These are phyloP conservation scores for Chondrilla cf. caribensis DNA, from an alignment of 37 sponge, comb jelly and placozoan genomes.

Conservation along the genomic window DNA sequence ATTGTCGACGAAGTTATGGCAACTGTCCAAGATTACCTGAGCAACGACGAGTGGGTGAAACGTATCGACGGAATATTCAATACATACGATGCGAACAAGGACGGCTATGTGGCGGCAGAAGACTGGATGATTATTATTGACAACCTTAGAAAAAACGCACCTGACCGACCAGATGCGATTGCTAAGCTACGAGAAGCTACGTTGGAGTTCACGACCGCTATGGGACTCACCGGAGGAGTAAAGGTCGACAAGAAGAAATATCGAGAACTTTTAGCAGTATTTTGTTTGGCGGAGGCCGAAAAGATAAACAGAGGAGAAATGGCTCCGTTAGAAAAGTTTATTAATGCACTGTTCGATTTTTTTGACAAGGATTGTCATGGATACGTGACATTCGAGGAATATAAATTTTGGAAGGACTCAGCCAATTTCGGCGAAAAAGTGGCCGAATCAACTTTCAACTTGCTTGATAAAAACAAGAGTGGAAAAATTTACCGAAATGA, in stretches of 20 bases:
- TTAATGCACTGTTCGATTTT: background rate
- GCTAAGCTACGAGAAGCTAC: background rate
- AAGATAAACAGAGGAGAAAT: constrained; percentile 4
- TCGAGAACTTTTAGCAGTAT: background rate
- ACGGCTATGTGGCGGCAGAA: background rate
- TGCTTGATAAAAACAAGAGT: background rate
- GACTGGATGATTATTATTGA: background rate
- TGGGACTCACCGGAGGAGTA: background rate
- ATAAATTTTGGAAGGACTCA: background rate
- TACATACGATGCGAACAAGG: background rate
- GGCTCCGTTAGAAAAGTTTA: background rate
- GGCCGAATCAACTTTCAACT: background rate
- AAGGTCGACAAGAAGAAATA: background rate
- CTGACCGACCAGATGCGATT: background rate
- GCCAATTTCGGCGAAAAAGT: background rate
- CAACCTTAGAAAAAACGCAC: background rate
- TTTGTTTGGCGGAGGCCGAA: background rate
- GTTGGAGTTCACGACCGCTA: background rate
- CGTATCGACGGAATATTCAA: background rate
- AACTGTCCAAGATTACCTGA: background rate
- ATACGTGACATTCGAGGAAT: constrained; percentile 5
- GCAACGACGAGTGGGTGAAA: background rate
- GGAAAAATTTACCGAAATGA: constrained; percentile 11
- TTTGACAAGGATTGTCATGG: background rate
- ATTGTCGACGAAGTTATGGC: background rate